A percentile compares a stretch with the other conserved stretches of the same genome.
phyloP scores from a whole-genome alignment of 2,888 invertebrate species.

The Hydrotaea diabolus region DNA sequence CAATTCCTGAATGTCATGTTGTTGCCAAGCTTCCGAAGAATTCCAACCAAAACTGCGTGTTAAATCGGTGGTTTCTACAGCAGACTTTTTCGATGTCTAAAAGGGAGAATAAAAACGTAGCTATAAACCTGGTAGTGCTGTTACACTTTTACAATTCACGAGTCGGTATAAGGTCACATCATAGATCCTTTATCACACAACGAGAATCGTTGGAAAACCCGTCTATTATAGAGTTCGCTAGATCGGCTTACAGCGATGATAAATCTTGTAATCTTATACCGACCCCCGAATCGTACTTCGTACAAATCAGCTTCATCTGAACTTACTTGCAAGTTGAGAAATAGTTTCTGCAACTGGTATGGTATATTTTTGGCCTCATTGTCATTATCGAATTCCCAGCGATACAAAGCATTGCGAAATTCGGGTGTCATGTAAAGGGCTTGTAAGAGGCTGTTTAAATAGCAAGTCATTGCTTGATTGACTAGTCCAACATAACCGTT shows the following conservation, averaged over 20 bases:
- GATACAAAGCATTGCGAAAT: conserved; percentile 93
- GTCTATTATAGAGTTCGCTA: too few relatives aligned
- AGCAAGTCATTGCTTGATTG: conserved; percentile 96
- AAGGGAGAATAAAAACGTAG: conserved; percentile 49
- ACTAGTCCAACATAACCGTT: conserved; percentile 88
- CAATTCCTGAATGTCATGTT: conserved; percentile 95
- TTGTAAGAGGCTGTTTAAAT: conserved; percentile 93
- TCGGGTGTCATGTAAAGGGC: conserved; percentile 95
- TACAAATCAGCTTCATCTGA: neutral
- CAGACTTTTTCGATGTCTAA: conserved; percentile 88
- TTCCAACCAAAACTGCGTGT: conserved; percentile 96
- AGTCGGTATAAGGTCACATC: too few relatives aligned
- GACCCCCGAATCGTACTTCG: neutral
- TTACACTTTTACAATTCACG: too few relatives aligned
- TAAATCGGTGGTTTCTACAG: conserved; percentile 92
- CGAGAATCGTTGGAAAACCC: too few relatives aligned
- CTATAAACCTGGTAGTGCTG: too few relatives aligned
- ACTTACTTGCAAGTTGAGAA: conserved; percentile 88
- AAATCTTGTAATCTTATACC: too few relatives aligned
- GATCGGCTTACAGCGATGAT: too few relatives aligned
- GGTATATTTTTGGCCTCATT: conserved; percentile 89
- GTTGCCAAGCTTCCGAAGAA: conserved; percentile 93
- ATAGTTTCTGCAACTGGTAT: conserved; percentile 91
- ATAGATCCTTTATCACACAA: too few relatives aligned
- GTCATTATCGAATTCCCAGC: conserved; percentile 89